Base-by-base conservation (phyloP, 1,140 invertebrate species). In the Drosophila sproati region DNA sequence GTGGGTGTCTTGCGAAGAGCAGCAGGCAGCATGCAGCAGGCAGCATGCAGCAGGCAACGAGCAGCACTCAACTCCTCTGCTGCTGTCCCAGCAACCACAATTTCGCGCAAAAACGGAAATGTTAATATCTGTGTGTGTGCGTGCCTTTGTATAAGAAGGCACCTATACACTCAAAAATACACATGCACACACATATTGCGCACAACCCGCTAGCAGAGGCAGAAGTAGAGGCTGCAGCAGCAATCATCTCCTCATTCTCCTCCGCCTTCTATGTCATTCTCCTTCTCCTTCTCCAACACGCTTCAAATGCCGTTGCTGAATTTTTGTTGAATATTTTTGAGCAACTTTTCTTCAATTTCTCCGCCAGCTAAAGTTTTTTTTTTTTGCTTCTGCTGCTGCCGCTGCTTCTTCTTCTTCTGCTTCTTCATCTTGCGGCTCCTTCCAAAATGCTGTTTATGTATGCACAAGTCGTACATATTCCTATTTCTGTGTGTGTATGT, bases 301-400 rank as follows among this genome's bases (percentile, higher is more conserved):
- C 47, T 50, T 45, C 71, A 69, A 77, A 82, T 83, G 70, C 80
- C 83, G 77, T 56, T 77, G 69, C 74, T 54, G 54, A 8, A 76
- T 80, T 89, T 88, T 88, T 88, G 60, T 45, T 59, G 48, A 73
- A 80, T 71, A 89, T 88, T 88, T 89, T 74, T 68, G 45, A 80
- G 61, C 48, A 83, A 78, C 77, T 83, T 87, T 80, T 85, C 85
- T 88, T 81, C 68, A 74, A 54, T 73, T 88, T 87, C 77, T 69
- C 57, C 77, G 50, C 54, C 52, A 75, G 51, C 68, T 39, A 73
- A 52, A 60, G 45, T 82, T 83, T 85, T 85, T 88, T 68, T 50
- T 45, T 35, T 59, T 29, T 47, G 31, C 20, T 68, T 48, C 31
- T 37, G 5, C 51, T 12, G 28, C 35, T 29, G 70, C 47, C 55